A percentile compares a stretch with the other conserved stretches of the same genome.
Evolutionary conservation across 2,797 vertebrate species (phyloP).

Genomic region (Bradypodion pumilum): DNA sequence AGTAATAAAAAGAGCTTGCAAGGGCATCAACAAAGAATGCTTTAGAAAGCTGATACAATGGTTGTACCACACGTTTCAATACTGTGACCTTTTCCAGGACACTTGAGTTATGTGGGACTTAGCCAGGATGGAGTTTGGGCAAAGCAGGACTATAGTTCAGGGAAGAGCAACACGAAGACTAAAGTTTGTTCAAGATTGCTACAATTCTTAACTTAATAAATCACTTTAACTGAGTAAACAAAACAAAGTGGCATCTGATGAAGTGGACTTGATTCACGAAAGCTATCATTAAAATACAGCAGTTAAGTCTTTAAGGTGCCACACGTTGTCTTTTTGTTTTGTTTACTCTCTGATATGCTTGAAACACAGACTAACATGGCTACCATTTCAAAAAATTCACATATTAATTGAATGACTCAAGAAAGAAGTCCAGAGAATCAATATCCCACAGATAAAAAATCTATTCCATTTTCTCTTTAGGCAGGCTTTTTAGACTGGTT

Average conservation of each 20-base stretch:
- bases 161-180: background rate
- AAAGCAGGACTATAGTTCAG: background rate
- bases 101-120: background rate
- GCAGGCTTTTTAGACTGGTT: too few species aligned
- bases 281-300: too few species aligned
- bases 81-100: background rate
- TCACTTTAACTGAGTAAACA: background rate
- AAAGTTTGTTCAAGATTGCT: background rate
- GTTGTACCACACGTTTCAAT: background rate
- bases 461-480: too few species aligned
- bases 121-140: background rate
- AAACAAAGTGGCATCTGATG: too few species aligned
- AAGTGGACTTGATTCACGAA: too few species aligned
- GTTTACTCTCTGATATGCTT: too few species aligned
- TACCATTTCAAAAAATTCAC: background rate
- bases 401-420: too few species aligned
- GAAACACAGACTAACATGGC: background rate
- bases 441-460: too few species aligned
- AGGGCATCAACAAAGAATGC: background rate
- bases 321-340: too few species aligned
- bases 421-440: too few species aligned
- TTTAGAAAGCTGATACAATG: conserved; percentile 5
- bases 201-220: background rate
- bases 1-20: conserved; percentile 1
- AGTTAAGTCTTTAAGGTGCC: too few species aligned